These are phyloP conservation scores for Drosophila subquinaria DNA, from an alignment of 2,888 invertebrate species.

Conservation along the genomic window DNA sequence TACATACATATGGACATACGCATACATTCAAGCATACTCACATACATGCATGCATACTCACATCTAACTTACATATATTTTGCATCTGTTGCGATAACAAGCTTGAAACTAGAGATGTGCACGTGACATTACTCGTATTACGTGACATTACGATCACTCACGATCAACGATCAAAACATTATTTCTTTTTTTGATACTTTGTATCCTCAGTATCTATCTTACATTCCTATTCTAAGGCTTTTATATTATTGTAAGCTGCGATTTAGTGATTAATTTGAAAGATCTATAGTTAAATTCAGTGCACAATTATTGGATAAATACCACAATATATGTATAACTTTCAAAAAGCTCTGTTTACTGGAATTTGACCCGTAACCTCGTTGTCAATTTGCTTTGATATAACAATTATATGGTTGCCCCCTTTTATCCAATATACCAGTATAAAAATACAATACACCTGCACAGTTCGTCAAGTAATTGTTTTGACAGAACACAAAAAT, in stretches of 20 bases:
- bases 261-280: not conserved
- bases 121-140: conserved; percentile 30
- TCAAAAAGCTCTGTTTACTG: conserved; percentile 2
- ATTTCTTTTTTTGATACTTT: not conserved
- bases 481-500: not conserved
- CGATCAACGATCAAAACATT: not conserved
- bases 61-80: conserved; percentile 5
- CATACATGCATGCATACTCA: not conserved
- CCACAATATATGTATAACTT: not conserved
- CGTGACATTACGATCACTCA: conserved; percentile 13
- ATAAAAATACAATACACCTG: not conserved
- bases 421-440: not conserved
- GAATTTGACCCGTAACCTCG: conserved; percentile 1
- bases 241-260: not conserved
- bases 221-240: not conserved
- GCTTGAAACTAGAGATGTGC: conserved; percentile 46
- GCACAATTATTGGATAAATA: not conserved
- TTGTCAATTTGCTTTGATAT: not conserved
- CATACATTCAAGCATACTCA: not conserved
- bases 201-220: not conserved
- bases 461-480: not conserved
- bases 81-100: conserved; percentile 51
- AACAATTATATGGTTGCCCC: not conserved
- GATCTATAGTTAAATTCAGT: not conserved
- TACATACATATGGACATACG: not conserved